Conservation (phyloP, 2,113 vertebrate genomes). For the Melanerpes aurifrons region DNA sequence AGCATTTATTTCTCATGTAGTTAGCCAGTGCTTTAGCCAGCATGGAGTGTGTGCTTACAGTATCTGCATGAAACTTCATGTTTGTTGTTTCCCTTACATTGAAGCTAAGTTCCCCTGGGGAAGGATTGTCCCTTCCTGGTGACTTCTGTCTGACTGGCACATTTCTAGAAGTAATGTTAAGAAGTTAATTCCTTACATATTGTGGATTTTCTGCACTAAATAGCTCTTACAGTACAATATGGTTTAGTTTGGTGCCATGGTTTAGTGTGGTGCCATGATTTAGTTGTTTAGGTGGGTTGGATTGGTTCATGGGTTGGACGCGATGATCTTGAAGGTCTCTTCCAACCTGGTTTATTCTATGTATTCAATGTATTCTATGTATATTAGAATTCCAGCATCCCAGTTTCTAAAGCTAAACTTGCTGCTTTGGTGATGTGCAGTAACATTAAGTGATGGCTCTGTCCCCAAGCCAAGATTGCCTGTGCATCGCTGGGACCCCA, state of each 20-base stretch:
- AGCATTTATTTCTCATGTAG: not conserved
- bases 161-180: not conserved
- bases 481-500: rapidly evolving
- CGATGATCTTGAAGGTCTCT: no score
- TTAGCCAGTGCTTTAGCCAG: not conserved
- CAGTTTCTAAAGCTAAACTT: not conserved
- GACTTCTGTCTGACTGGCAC: not conserved
- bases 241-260: no score
- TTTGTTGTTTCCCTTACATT: not conserved
- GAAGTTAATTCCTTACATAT: not conserved
- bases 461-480: not conserved
- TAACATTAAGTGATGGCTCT: no score
- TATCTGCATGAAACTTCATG: not conserved
- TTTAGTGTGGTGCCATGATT: no score
- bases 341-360: no score
- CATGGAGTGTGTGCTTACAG: not conserved
- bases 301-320: no score
- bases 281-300: no score
- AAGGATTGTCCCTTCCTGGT: not conserved
- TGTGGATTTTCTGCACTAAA: not conserved
- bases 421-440: rapidly evolving
- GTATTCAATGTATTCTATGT: no score
- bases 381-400: not conserved
- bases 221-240: not conserved
- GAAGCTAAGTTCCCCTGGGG: not conserved